Conservation (phyloP, 2,888 invertebrate genomes). For the Heliconius charithonia region DNA sequence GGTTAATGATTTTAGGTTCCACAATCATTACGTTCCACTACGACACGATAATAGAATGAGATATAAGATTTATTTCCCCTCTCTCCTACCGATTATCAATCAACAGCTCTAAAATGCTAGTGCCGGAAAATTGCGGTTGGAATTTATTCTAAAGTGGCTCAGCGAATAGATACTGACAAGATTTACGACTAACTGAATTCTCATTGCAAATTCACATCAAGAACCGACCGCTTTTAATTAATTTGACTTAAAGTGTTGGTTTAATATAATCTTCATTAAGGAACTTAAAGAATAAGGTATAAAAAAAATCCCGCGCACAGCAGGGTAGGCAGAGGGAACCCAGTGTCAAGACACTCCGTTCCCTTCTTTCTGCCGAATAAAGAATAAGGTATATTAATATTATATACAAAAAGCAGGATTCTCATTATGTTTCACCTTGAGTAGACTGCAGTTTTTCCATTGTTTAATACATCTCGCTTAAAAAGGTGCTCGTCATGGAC, state of each 20-base stretch:
- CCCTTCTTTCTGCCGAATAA: no score
- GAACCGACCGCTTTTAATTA: conserved; percentile 23
- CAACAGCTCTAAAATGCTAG: conserved; percentile 33
- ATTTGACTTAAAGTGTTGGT: conserved; percentile 24
- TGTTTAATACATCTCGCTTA: not conserved
- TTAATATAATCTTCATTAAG: not conserved
- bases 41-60: no score
- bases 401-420: not conserved
- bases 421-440: not conserved
- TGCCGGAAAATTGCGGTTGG: conserved; percentile 36
- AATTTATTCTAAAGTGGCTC: conserved; percentile 39
- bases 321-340: no score
- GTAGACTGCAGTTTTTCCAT: not conserved
- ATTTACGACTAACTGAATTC: conserved; percentile 36
- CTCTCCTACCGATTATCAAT: conserved; percentile 3
- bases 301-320: no score
- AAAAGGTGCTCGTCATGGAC: not conserved
- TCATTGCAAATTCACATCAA: conserved; percentile 22
- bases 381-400: not conserved
- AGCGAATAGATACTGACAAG: conserved; percentile 33
- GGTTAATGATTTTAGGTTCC: no score
- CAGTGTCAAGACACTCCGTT: no score
- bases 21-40: no score
- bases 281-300: no score
- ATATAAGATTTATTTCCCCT: not conserved